Percentiles rank a stretch among this genome's conserved stretches.
Evolutionary conservation across 2,113 vertebrate species (phyloP).

Genomic region (Callipepla californica): DNA sequence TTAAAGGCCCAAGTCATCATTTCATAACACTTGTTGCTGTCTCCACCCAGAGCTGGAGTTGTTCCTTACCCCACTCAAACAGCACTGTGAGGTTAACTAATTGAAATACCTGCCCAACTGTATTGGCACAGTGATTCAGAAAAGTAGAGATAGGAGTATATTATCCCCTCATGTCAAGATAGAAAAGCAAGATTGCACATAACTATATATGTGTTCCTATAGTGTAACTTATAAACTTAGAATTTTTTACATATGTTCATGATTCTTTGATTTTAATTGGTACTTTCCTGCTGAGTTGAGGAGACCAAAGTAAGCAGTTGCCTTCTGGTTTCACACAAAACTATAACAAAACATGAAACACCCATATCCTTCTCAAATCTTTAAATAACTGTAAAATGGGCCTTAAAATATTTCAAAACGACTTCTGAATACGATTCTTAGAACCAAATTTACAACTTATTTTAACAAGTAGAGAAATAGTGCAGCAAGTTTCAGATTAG

Average conservation of each 20-base stretch:
- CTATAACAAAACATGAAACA: neutral
- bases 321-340: neutral
- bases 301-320: neutral
- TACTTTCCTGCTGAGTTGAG: neutral
- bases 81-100: neutral
- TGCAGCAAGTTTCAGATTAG: neutral
- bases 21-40: neutral
- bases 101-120: neutral
- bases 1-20: neutral
- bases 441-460: neutral
- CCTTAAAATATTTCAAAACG: neutral
- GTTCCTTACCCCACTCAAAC: neutral
- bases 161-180: neutral
- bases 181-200: neutral
- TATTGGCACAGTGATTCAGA: neutral
- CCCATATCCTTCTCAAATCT: fast-evolving
- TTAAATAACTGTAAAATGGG: neutral
- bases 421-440: neutral
- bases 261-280: neutral
- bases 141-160: neutral
- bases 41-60: neutral
- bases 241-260: neutral
- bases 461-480: neutral
- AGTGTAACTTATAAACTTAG: neutral
- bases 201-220: no score